Evolutionary conservation across 2,888 invertebrate species (phyloP).

Genomic region (Sepioteuthis lessoniana): DNA sequence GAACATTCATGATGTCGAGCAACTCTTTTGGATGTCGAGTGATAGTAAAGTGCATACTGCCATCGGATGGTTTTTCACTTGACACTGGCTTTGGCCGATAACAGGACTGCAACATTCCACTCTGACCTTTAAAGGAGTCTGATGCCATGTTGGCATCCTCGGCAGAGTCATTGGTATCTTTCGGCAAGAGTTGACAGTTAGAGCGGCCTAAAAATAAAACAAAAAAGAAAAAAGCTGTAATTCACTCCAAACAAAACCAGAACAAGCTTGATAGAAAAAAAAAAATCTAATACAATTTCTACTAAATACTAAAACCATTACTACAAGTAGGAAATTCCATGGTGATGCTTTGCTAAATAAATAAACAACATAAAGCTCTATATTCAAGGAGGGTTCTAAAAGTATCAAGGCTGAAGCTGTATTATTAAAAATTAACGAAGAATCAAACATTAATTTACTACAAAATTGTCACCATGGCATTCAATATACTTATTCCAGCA

Average conservation of each 20-base stretch:
- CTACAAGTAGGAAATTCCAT: too few relatives aligned
- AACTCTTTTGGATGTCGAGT: conserved; percentile 84
- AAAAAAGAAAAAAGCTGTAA: background rate
- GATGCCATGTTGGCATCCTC: conserved; percentile 47
- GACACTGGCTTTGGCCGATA: conserved; percentile 67
- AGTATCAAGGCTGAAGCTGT: too few relatives aligned
- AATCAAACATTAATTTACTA: too few relatives aligned
- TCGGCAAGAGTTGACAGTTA: conserved; percentile 11
- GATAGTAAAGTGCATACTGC: conserved; percentile 73
- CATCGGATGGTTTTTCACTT: conserved; percentile 67
- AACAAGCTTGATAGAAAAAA: too few relatives aligned
- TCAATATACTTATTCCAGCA: too few relatives aligned
- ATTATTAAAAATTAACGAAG: too few relatives aligned
- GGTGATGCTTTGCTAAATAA: too few relatives aligned
- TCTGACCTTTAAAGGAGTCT: conserved; percentile 42
- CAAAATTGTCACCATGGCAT: too few relatives aligned
- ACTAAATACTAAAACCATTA: too few relatives aligned
- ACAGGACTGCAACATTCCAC: conserved; percentile 57
- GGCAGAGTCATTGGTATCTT: background rate
- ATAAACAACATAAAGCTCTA: too few relatives aligned
- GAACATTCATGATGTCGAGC: conserved; percentile 91
- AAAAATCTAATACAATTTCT: too few relatives aligned
- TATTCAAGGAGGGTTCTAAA: too few relatives aligned
- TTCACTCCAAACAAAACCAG: background rate
- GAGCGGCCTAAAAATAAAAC: background rate